Conservation (phyloP, 2,888 invertebrate genomes). For the Apodemia mormo region DNA sequence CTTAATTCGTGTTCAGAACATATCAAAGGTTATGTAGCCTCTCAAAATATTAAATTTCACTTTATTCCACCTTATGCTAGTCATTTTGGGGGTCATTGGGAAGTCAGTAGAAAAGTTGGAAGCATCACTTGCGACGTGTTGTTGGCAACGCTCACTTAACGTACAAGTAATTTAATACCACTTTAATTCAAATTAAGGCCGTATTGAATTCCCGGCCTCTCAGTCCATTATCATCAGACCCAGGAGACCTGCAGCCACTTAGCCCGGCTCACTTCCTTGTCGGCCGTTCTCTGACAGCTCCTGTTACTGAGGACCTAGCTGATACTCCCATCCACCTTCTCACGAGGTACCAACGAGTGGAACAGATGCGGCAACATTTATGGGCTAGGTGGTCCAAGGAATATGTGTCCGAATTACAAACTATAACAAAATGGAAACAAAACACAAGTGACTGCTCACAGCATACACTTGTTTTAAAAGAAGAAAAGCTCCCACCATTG, state of each 20-base stretch:
- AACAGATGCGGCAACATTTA: neutral
- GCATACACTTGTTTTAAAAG: slow-evolving; percentile 34
- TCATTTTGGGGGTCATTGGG: no score
- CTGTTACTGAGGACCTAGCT: neutral
- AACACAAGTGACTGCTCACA: slow-evolving; percentile 19
- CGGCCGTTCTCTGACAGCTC: neutral
- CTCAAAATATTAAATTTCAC: no score
- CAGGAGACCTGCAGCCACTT: neutral
- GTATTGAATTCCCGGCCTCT: neutral
- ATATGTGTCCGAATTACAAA: slow-evolving; percentile 38
- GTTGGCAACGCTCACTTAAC: no score
- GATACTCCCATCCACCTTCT: neutral
- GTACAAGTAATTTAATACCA: no score
- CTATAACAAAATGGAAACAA: slow-evolving; percentile 36
- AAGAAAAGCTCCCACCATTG: slow-evolving; percentile 34
- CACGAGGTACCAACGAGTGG: neutral
- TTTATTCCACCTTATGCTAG: no score
- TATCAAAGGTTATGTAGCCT: no score
- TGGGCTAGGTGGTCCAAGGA: slow-evolving; percentile 29
- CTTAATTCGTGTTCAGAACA: no score
- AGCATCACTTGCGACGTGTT: no score
- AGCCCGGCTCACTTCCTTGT: neutral
- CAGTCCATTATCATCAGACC: neutral
- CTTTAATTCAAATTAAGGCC: no score
- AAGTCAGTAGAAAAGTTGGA: no score